A percentile compares a stretch with the other conserved stretches of the same genome.
Conservation (phyloP, 2,113 vertebrate species). For the Chascanopsetta lugubris region DNA sequence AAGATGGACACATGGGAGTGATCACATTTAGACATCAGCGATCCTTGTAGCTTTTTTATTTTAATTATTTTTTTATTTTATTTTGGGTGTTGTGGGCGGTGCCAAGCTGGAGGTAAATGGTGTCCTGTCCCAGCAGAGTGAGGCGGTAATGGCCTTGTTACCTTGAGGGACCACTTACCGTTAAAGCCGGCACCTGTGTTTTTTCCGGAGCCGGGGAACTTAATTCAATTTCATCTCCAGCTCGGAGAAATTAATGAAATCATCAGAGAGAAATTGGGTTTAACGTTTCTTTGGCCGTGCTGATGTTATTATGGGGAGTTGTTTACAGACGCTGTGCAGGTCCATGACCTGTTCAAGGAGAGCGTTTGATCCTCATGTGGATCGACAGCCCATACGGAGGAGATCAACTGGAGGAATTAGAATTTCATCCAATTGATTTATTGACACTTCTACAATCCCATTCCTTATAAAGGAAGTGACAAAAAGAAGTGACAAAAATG, state of each 20-base stretch:
- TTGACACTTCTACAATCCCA: neutral
- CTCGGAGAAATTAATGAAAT: conserved; percentile 67
- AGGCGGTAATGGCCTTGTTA: conserved; percentile 58
- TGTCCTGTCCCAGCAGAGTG: conserved; percentile 56
- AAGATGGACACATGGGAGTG: conserved; percentile 20
- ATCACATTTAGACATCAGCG: conserved; percentile 27
- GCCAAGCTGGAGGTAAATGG: conserved; percentile 46
- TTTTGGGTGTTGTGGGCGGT: conserved; percentile 38
- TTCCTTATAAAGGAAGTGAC: too few species aligned
- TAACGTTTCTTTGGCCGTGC: conserved; percentile 42
- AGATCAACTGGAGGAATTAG: conserved; percentile 14
- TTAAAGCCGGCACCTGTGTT: conserved; percentile 56
- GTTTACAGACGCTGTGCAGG: conserved; percentile 8
- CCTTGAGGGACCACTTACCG: conserved; percentile 66
- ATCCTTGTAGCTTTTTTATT: conserved; percentile 23
- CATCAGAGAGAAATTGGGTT: conserved; percentile 68
- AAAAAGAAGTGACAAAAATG: too few species aligned
- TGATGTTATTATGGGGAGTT: conserved; percentile 61
- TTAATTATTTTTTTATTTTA: too few species aligned
- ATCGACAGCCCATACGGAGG: conserved; percentile 12
- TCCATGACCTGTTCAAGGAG: conserved; percentile 36
- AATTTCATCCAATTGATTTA: neutral
- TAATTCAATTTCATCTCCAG: conserved; percentile 67
- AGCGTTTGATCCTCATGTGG: neutral
- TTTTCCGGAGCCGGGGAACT: conserved; percentile 46